Evolutionary conservation across 2,797 vertebrate species (phyloP), one percentile per base, ranked within the genome.

Genomic region (Jordanella pulchra): DNA sequence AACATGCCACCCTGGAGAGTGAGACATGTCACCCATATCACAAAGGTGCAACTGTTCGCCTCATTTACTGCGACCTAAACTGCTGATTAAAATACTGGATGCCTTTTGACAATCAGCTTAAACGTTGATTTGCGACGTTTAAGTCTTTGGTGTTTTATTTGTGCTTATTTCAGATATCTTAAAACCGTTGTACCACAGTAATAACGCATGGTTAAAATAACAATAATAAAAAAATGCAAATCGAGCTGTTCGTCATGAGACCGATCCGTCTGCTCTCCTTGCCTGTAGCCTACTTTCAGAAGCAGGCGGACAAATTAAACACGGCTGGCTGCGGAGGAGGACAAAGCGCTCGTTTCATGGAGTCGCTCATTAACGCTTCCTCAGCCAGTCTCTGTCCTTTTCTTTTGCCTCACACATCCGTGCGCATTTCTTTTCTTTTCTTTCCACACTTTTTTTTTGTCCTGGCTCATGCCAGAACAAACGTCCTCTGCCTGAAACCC

Each of bases 341-440:
- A 93, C 93, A 93, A 93, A 93, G 92, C 93, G 71, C 3, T 82
- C 87, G 89, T 87, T 93, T 93, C 91, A 93, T 90, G 87, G 90
- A 83, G 85, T 61, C 79, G 87, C 85, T 90, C 84, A 84, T 89
- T 87, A 88, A 83, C 80, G 77, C 89, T 78, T 45, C 69, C 71
- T 64, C 80, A 35, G 30, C 75, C 67, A 39, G 50, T n/a, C 51
- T 69, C 6, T 65, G 11, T 51, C 5, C 27, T 7, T 28, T 50
- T 65, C 67, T 35, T 50, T 54, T 45, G 50, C 18, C 47, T 27
- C 21, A 35, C 39, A 35, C 39, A 39, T 65, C 28, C 9, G 50
- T 51, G 50, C 50, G 23, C 27, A 60, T 60, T 60, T 58, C 1
- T 7, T 30, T 27, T 15, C 14, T 10, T 15, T 18, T 3, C 9